phyloP scores from a whole-genome alignment of 92 coral and sea anemone species.

The Montipora capitata region DNA sequence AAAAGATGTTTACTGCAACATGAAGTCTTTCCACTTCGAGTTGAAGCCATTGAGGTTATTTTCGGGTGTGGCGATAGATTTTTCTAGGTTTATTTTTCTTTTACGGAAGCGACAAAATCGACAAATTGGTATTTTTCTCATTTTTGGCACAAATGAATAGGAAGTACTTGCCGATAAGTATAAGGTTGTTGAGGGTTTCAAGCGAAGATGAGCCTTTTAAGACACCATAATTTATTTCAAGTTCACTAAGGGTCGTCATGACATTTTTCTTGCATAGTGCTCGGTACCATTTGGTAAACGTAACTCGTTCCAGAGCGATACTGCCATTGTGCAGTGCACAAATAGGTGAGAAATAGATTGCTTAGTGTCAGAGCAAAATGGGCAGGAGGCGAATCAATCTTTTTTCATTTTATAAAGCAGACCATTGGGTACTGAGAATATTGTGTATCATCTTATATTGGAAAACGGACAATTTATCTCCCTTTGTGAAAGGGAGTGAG shows the following conservation, averaged over 20 bases:
- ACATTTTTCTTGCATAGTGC: neutral
- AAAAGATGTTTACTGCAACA: no score
- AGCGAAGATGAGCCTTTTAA: neutral
- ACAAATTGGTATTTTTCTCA: neutral
- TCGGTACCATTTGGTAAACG: neutral
- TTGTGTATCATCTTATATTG: neutral
- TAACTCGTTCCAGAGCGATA: neutral
- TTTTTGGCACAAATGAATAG: neutral
- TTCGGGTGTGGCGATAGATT: neutral
- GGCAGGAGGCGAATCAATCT: neutral
- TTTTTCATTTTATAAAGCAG: neutral
- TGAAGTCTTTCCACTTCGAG: neutral
- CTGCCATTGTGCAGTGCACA: neutral
- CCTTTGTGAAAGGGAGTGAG: conserved; percentile 3
- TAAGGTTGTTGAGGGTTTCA: neutral
- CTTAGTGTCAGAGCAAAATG: neutral
- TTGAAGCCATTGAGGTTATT: neutral
- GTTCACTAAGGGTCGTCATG: neutral
- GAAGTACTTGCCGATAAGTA: neutral
- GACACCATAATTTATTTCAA: neutral
- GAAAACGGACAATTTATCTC: neutral
- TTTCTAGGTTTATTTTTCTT: neutral
- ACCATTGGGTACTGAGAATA: neutral
- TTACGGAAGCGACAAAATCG: neutral
- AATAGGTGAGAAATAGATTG: conserved; percentile 4